phyloP scores from a whole-genome alignment of 2,888 invertebrate genomes.

The Aricia artaxerxes region DNA sequence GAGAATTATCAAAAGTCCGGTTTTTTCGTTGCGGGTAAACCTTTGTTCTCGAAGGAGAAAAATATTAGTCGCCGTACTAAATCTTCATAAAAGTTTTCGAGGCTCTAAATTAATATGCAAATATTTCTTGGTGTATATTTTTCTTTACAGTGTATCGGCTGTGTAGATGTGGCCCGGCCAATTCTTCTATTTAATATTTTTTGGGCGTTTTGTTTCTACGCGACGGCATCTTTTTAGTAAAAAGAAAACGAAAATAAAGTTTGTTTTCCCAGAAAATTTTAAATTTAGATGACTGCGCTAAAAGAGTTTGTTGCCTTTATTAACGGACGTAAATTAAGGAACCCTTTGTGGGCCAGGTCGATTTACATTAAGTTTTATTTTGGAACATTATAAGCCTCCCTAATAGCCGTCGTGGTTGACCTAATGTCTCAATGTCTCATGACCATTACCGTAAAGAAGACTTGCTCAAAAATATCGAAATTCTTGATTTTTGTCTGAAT shows the following conservation, averaged over 20 bases:
- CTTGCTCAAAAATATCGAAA: not conserved
- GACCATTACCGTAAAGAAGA: not conserved
- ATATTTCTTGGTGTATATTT: not conserved
- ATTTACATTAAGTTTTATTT: conserved; percentile 23
- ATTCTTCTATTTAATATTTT: conserved; percentile 4
- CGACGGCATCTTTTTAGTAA: not conserved
- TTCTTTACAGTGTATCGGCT: not conserved
- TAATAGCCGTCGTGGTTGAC: not conserved
- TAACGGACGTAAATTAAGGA: conserved; percentile 13
- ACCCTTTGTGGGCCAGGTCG: not conserved
- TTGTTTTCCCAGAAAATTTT: conserved; percentile 9
- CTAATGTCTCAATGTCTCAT: not conserved
- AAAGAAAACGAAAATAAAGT: conserved; percentile 16
- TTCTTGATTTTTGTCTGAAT: not conserved
- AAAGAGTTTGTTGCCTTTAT: conserved; percentile 21
- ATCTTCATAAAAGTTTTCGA: not conserved
- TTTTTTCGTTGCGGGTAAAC: not conserved
- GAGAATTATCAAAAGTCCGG: not conserved
- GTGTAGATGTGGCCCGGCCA: not conserved
- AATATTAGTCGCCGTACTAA: not conserved
- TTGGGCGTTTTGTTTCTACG: not conserved
- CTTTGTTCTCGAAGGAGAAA: conserved; percentile 6
- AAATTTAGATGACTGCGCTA: conserved; percentile 3
- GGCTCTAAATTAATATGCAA: not conserved
- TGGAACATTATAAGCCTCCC: not conserved